Evolutionary conservation across 2,888 invertebrate genomes (phyloP), one percentile per base, ranked within the genome.

Genomic region (Nomada flava): DNA sequence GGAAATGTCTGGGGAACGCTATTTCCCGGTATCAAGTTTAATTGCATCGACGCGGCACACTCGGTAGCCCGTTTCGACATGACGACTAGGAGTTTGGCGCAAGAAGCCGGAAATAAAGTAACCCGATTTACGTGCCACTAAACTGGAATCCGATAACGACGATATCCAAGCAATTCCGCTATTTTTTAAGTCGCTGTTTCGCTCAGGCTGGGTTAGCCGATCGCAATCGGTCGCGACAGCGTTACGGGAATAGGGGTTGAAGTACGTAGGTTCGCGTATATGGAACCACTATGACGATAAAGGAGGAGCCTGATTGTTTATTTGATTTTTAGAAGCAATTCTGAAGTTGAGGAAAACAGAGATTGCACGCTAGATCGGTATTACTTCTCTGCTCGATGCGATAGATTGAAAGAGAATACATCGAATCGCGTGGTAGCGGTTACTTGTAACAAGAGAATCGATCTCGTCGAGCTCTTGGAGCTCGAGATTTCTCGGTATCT

Each of bases 61-160:
- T 55, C 67, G 71, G 65, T 70, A 13, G 18, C 11, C 60, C 55
- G 15, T 50, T 44, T 67, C n/a, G 60, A 47, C 73, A 20, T 29
- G 53, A 47, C 29, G 57, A 60, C 47, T 47, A 3, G n/a, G 18
- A 15, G 47, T 29, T 23, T 29, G 59, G 44, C 3, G 81, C 72
- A 64, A 85, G 72, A 67, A 67, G 50, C 72, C 70, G 60, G 67
- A 73, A 79, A 85, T 85, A 85, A 83, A 86, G 73, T 64, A 83
- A 83, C 79, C 71, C 84, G 76, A 83, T 86, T 80, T 79, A 83
- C 74, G 86, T 68, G 73, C 68, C 55, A 65, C 62, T 67, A 68
- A 84, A 86, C 79, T 82, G 84, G 47, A 44, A 75, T 71, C 76
- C 83, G 80, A 87, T 86, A 85, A 77, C 76, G 78, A 82, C 69